Evolutionary conservation across 2,113 vertebrate genomes (phyloP).

Genomic region (Gavialis gangeticus): DNA sequence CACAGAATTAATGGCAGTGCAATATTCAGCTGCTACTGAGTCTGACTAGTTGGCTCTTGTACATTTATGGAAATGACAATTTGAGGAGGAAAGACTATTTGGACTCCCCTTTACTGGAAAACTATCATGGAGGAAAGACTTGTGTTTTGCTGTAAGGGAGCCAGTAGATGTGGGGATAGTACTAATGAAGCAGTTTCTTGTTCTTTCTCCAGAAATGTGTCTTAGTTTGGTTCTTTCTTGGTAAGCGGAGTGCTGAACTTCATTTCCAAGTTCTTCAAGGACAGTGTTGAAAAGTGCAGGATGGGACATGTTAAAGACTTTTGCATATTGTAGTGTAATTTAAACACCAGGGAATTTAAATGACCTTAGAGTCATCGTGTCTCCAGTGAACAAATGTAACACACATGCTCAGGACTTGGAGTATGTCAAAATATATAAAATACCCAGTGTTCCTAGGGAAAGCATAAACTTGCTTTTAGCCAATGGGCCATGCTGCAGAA

Average conservation of each 20-base stretch:
- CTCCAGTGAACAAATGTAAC: slow-evolving; percentile 62
- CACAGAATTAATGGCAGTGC: slow-evolving; percentile 77
- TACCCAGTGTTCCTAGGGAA: slow-evolving; percentile 37
- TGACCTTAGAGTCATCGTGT: slow-evolving; percentile 75
- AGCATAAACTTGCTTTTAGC: slow-evolving; percentile 51
- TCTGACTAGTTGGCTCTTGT: slow-evolving; percentile 72
- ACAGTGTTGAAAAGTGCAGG: slow-evolving; percentile 75
- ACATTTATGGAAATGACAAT: slow-evolving; percentile 67
- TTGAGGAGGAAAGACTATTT: slow-evolving; percentile 68
- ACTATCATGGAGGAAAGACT: slow-evolving; percentile 81
- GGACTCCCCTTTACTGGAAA: slow-evolving; percentile 76
- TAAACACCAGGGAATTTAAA: slow-evolving; percentile 81
- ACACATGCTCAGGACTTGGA: not conserved
- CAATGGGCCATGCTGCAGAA: slow-evolving; percentile 43
- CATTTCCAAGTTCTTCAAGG: slow-evolving; percentile 75
- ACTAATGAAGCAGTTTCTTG: slow-evolving; percentile 78
- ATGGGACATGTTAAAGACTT: slow-evolving; percentile 75
- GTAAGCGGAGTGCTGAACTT: slow-evolving; percentile 79
- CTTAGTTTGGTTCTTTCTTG: slow-evolving; percentile 83
- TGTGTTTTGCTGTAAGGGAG: slow-evolving; percentile 75
- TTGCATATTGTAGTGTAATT: slow-evolving; percentile 78
- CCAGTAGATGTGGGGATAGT: slow-evolving; percentile 75
- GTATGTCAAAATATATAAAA: not conserved
- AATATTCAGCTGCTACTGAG: slow-evolving; percentile 76
- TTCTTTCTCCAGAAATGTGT: slow-evolving; percentile 77